Evolutionary conservation across 1,140 invertebrate species (phyloP), one percentile per base, ranked within the genome.

Genomic region (Heterodera schachtii): DNA sequence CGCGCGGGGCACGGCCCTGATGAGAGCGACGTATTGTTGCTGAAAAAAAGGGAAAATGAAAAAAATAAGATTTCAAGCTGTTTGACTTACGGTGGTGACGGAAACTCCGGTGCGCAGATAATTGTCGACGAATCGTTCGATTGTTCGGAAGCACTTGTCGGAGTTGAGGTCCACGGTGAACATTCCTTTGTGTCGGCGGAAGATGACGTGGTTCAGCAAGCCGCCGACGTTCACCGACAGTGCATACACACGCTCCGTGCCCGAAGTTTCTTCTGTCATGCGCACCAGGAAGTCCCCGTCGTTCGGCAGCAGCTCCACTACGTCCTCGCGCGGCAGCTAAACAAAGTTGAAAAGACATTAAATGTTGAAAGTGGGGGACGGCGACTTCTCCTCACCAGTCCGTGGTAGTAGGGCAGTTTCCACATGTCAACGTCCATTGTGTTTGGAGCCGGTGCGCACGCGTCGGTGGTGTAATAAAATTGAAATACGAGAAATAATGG

Each of bases 241-340:
- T 9, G 73, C 66, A 31, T 21, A 71, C 7, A 57, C n/a, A 6
- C 78, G 44, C 13, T 57, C 70, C 41, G 41, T 16, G 1, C 70
- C 70, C 11, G 78, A 19, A 46, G 41, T 80, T 43, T 75, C 81
- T 69, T 84, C 83, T 5, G 78, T 84, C 73, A 66, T 85, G 49
- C 83, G 84, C 31, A 84, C 41, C 49, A 85, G 31, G 74, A 84
- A 84, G 73, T 84, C 83, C 9, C 83, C 83, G 6, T 84, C 83
- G 21, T 78, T 76, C 80, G 71, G 81, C 52, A 84, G 80, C 16
- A 84, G 71, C 5, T 82, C 78, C 41, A 85, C 83, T 31, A 86
- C 82, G n/a, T 84, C 83, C 19, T 84, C 83, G 41, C 83, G 41
- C 5, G 83, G 83, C 84, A 84, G 69, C 71, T 79, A 43, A 47